Evolutionary conservation across 2,888 invertebrate genomes (phyloP), one percentile per base, ranked within the genome.

Genomic region (Unio delphinus): DNA sequence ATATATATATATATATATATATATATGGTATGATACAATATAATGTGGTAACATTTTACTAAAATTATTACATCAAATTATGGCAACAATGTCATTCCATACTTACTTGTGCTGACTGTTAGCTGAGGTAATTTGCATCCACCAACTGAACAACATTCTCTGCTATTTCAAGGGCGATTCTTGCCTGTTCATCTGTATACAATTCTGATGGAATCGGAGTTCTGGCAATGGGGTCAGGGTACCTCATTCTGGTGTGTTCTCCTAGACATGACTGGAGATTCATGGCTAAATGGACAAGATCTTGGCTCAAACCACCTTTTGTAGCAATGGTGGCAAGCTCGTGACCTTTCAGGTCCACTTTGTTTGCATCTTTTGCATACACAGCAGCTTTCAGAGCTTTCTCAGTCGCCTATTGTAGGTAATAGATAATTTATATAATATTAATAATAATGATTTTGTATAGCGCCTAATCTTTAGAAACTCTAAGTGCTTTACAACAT

Each of bases 191-290:
- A 23, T 60, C 58, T 5, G 45, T 64, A 55, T 65, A 75, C 18
- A 75, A 28, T 45, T 65, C 70, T 8, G 75, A 67, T 11, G 75
- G 75, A 15, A 70, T 70, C 3, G 59, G 54, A 3, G 67, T 68
- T 55, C 69, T 57, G 7, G 64, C 57, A 6, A 55, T 4, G 7
- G 58, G 45, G 59, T 75, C 70, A 11, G 75, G 75, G 59, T 72
- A 72, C 18, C 72, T 57, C 67, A 74, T 64, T 60, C 65, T 68
- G 15, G 70, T 59, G 55, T 68, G 64, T 17, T 68, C 60, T 11
- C 68, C 70, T 15, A 75, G 54, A 11, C 30, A 56, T 0, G 45
- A 58, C 34, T 65, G 64, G 6, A 75, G 23, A 26, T 59, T 56
- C 11, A 55, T 30, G 23, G 70, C 73, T 45, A 45, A 45, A 11